These are phyloP conservation scores for Trichacis sp. DNA, from an alignment of 2,888 invertebrate species.

Conservation along the genomic window DNA sequence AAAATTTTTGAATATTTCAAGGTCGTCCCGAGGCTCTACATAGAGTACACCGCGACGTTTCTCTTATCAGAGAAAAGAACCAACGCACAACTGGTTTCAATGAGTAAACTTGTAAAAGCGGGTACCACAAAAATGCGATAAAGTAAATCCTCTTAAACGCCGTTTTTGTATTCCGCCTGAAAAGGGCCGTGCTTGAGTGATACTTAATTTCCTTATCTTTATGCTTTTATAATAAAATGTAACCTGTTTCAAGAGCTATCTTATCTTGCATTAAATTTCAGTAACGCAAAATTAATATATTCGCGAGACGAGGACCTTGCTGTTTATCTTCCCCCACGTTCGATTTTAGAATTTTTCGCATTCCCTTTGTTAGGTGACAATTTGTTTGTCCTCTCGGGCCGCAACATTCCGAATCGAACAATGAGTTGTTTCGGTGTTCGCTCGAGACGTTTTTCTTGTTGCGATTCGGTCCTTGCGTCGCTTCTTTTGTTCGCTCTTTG, in stretches of 20 bases:
- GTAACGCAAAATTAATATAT: background rate
- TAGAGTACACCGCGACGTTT: background rate
- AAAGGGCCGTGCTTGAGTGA: background rate
- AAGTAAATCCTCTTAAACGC: constrained; percentile 1
- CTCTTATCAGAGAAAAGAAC: background rate
- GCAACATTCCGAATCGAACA: constrained; percentile 5
- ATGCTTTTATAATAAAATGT: constrained; percentile 1
- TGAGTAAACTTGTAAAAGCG: constrained; percentile 1
- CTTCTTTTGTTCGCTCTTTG: constrained; percentile 13
- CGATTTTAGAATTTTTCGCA: background rate
- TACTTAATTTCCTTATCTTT: background rate
- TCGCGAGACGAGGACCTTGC: background rate
- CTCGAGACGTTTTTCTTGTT: background rate
- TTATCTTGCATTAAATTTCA: background rate
- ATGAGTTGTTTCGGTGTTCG: constrained; percentile 4
- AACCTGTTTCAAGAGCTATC: constrained; percentile 1
- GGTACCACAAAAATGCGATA: background rate
- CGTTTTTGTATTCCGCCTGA: background rate
- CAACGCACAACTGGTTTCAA: constrained; percentile 1
- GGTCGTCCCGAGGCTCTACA: background rate
- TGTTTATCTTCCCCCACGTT: background rate
- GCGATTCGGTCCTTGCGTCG: constrained; percentile 18
- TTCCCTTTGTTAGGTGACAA: background rate
- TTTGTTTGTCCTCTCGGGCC: background rate
- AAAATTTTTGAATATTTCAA: background rate